These are phyloP conservation scores for Lerema accius DNA, from an alignment of 1,140 invertebrate species.

Conservation along the genomic window DNA sequence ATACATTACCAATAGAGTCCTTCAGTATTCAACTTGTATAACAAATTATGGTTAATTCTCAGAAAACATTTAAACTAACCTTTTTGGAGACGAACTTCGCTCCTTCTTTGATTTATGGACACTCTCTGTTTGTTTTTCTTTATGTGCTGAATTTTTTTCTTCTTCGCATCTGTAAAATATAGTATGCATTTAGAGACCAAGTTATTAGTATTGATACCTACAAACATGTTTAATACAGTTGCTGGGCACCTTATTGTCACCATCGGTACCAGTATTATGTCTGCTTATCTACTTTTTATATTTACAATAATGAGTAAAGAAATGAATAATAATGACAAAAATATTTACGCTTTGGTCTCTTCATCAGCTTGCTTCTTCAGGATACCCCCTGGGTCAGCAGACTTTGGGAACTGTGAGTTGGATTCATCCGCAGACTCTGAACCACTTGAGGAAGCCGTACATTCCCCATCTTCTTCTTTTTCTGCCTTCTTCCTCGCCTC, in stretches of 20 bases:
- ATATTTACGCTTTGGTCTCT: slow-evolving; percentile 74
- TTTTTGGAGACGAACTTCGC: slow-evolving; percentile 68
- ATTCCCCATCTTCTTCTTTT: slow-evolving; percentile 85
- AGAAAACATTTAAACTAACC: slow-evolving; percentile 48
- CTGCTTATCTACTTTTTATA: too few relatives aligned
- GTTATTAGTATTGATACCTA: too few relatives aligned
- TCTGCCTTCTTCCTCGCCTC: slow-evolving; percentile 85
- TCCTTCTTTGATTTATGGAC: slow-evolving; percentile 66
- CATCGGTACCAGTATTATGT: too few relatives aligned
- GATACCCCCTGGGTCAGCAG: slow-evolving; percentile 76
- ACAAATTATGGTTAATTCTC: too few relatives aligned
- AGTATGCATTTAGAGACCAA: too few relatives aligned
- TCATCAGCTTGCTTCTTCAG: slow-evolving; percentile 76
- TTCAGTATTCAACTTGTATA: too few relatives aligned
- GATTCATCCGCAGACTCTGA: slow-evolving; percentile 79
- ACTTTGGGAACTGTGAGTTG: slow-evolving; percentile 76
- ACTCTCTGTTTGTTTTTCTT: slow-evolving; percentile 55
- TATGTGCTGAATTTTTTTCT: slow-evolving; percentile 56
- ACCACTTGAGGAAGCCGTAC: slow-evolving; percentile 84
- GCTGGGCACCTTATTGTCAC: too few relatives aligned
- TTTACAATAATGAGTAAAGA: too few relatives aligned
- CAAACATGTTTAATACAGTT: too few relatives aligned
- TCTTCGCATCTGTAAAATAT: slow-evolving; percentile 50
- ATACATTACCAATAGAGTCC: too few relatives aligned
- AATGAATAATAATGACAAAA: too few relatives aligned